Evolutionary conservation across 2,113 vertebrate species (phyloP).

Genomic region (Catharus fuscescens): DNA sequence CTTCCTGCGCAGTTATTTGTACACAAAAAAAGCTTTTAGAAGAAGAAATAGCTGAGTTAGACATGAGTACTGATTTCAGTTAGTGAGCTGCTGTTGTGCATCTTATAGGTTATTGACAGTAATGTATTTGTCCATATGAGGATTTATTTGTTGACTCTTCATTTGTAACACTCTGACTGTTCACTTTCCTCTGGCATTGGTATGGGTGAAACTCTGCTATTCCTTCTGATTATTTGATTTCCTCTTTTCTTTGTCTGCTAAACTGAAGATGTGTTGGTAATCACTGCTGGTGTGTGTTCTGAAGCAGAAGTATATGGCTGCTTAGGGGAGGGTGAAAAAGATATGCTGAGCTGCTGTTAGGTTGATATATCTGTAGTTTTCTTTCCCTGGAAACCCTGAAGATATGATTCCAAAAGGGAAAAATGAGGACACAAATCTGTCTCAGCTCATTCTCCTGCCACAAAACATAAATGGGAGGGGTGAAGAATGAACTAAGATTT

Average conservation of each 20-base stretch:
- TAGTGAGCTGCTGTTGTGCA: conserved; percentile 36
- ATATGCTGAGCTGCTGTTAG: neutral
- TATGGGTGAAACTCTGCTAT: neutral
- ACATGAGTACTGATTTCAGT: conserved; percentile 39
- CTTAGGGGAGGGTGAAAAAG: neutral
- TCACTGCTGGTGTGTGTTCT: neutral
- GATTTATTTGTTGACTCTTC: conserved; percentile 20
- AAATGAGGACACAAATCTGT: neutral
- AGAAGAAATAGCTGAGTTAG: conserved; percentile 11
- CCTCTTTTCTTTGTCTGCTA: neutral
- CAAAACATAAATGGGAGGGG: neutral
- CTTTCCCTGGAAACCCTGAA: neutral
- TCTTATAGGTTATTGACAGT: neutral
- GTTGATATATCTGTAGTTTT: neutral
- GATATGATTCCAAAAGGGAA: neutral
- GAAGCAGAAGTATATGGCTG: neutral
- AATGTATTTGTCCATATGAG: neutral
- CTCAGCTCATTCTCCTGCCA: neutral
- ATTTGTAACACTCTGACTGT: neutral
- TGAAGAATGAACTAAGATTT: neutral
- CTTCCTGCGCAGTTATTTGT: neutral
- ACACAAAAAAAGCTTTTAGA: neutral
- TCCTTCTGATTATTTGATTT: neutral
- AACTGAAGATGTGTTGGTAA: neutral
- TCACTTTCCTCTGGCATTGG: neutral